These are phyloP conservation scores for Margaritifera margaritifera DNA, from an alignment of 2,888 invertebrate genomes.

Conservation along the genomic window DNA sequence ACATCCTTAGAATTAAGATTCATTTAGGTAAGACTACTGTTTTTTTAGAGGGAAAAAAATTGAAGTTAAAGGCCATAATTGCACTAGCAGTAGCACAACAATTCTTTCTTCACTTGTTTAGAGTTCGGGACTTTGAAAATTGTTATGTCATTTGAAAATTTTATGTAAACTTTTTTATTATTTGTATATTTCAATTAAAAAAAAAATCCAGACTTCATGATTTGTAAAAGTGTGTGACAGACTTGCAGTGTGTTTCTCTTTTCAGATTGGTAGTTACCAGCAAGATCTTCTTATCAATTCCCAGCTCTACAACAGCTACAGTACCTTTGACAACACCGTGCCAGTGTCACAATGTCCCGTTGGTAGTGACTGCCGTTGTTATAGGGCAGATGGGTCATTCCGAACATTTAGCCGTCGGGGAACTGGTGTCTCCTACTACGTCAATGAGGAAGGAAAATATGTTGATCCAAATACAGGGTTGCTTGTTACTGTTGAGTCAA, in stretches of 20 bases:
- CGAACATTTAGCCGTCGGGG: constrained; percentile 29
- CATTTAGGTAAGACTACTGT: no score
- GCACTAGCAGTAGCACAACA: no score
- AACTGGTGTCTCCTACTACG: constrained; percentile 31
- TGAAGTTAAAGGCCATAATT: no score
- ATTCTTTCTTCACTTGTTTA: no score
- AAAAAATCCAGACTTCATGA: no score
- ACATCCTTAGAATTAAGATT: no score
- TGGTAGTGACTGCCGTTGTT: constrained; percentile 53
- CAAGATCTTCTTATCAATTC: constrained; percentile 42
- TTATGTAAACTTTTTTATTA: no score
- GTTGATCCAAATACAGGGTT: constrained; percentile 54
- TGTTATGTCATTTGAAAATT: no score
- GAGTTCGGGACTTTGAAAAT: no score
- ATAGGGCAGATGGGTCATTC: constrained; percentile 24
- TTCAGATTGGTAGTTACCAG: constrained; percentile 61
- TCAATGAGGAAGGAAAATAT: constrained; percentile 56
- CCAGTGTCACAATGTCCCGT: constrained; percentile 57
- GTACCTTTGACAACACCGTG: constrained; percentile 38
- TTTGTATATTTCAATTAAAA: no score
- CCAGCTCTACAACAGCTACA: constrained; percentile 44
- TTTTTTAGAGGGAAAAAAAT: no score
- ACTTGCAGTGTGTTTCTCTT: constrained; percentile 11
- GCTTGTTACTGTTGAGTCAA: constrained; percentile 42
- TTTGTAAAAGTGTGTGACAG: not conserved